phyloP scores from a whole-genome alignment of 2,113 vertebrate species.

The Serilophus lunatus region DNA sequence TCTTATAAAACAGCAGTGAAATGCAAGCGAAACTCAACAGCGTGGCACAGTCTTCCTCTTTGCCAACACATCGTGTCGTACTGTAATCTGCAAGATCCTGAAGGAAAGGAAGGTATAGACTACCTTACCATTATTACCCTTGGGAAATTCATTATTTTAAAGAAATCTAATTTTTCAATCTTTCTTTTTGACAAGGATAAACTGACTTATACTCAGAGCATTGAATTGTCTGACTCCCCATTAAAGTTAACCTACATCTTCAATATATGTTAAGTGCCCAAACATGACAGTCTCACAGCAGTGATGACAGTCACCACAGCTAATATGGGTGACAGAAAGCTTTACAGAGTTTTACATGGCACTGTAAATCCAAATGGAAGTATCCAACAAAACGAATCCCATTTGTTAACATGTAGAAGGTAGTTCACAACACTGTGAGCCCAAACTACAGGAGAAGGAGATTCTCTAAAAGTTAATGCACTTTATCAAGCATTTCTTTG shows the following conservation, averaged over 20 bases:
- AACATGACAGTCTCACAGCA: background rate
- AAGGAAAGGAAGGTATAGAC: background rate
- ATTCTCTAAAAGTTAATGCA: background rate
- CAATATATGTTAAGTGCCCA: background rate
- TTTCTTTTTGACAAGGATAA: background rate
- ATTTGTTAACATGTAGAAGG: background rate
- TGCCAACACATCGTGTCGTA: background rate
- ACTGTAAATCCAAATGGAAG: background rate
- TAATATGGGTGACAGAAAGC: background rate
- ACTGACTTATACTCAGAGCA: background rate
- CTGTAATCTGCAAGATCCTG: background rate
- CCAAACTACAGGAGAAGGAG: background rate
- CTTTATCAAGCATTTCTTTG: background rate
- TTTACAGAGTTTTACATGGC: background rate
- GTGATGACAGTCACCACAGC: background rate
- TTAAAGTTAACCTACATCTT: background rate
- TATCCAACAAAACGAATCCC: background rate
- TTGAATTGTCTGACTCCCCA: background rate
- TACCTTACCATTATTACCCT: background rate
- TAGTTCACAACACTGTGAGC: background rate
- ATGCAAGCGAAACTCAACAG: background rate
- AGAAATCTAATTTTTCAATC: accelerated
- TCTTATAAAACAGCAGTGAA: background rate
- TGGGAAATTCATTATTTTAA: background rate
- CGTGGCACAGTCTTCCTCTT: background rate